Evolutionary conservation across 2,888 invertebrate species (phyloP).

Genomic region (Adelognathus sp.): DNA sequence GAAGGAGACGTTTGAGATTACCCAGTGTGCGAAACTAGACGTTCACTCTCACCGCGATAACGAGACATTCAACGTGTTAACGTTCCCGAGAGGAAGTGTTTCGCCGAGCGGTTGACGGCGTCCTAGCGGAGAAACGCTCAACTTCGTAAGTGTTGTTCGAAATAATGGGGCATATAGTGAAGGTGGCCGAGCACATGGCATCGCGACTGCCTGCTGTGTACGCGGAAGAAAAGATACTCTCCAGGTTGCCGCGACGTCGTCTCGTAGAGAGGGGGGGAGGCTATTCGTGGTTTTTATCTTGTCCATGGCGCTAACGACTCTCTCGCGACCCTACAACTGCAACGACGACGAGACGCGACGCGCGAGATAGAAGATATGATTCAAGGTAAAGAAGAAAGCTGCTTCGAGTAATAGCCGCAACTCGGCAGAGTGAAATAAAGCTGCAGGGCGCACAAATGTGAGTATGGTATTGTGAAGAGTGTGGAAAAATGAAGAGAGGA

Average conservation of each 20-base stretch:
- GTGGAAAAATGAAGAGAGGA: conserved; percentile 2
- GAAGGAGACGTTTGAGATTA: neutral
- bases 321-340: conserved; percentile 17
- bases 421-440: neutral
- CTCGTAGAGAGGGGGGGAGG: neutral
- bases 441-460: neutral
- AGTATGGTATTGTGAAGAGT: neutral
- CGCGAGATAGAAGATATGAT: conserved; percentile 35
- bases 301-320: conserved; percentile 47
- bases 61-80: neutral
- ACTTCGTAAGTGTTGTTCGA: conserved; percentile 8
- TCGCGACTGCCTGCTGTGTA: neutral
- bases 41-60: neutral
- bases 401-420: conserved; percentile 18
- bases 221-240: conserved; percentile 18
- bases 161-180: neutral
- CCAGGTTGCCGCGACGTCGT: neutral
- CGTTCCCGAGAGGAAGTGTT: neutral
- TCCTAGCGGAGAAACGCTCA: neutral
- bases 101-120: neutral
- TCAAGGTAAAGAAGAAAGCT: conserved; percentile 27
- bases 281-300: conserved; percentile 49
- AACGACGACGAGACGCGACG: conserved; percentile 2
- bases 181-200: neutral
- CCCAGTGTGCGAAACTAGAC: neutral